These are phyloP conservation scores for Sphenodon punctatus DNA, from an alignment of 2,797 vertebrate species.

Conservation along the genomic window DNA sequence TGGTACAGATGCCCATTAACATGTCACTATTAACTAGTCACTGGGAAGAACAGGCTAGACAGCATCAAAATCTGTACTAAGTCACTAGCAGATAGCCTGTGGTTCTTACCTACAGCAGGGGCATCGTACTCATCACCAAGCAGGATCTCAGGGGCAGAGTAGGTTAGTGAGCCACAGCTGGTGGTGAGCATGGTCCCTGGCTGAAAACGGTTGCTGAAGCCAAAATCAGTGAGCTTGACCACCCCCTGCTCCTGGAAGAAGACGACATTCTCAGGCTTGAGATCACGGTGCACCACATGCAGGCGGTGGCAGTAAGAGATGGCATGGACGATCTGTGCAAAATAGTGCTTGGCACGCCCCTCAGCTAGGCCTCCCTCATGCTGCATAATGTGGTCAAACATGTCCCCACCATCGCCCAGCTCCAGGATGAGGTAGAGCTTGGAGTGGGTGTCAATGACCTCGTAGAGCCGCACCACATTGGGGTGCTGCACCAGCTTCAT, in stretches of 20 bases:
- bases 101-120: slow-evolving; percentile 86
- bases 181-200: slow-evolving; percentile 88
- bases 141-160: slow-evolving; percentile 88
- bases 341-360: slow-evolving; percentile 82
- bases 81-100: too few species aligned
- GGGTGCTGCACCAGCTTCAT: slow-evolving; percentile 91
- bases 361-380: slow-evolving; percentile 85
- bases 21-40: too few species aligned
- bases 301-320: slow-evolving; percentile 88
- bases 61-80: too few species aligned
- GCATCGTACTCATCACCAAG: slow-evolving; percentile 89
- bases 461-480: slow-evolving; percentile 89
- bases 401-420: slow-evolving; percentile 87
- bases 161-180: slow-evolving; percentile 88
- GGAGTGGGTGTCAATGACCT: slow-evolving; percentile 88
- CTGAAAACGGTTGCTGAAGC: slow-evolving; percentile 89
- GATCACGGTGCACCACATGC: slow-evolving; percentile 88
- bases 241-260: slow-evolving; percentile 88
- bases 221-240: slow-evolving; percentile 90
- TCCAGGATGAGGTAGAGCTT: slow-evolving; percentile 91
- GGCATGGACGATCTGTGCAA: slow-evolving; percentile 86
- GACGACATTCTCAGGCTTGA: slow-evolving; percentile 91
- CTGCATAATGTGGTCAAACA: slow-evolving; percentile 89
- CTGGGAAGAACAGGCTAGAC: too few species aligned
- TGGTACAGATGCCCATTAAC: too few species aligned